Evolutionary conservation across 2,888 invertebrate species (phyloP).

Genomic region (Pyrgus malvae): DNA sequence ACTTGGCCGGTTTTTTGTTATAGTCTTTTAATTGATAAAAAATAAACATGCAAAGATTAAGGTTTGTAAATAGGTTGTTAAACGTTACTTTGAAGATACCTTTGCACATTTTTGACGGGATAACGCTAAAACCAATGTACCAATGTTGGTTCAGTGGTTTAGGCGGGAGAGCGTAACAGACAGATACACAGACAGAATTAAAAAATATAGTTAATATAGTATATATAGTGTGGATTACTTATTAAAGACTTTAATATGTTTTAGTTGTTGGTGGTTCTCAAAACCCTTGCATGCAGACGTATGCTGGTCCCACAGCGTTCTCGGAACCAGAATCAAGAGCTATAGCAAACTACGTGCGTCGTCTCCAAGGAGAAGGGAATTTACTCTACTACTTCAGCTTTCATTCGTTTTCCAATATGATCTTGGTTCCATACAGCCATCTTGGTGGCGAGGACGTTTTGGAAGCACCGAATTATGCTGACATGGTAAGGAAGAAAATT

Average conservation of each 20-base stretch:
- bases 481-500: slow-evolving; percentile 36
- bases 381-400: slow-evolving; percentile 76
- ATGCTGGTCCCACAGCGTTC: slow-evolving; percentile 76
- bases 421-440: slow-evolving; percentile 84
- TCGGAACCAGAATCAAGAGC: slow-evolving; percentile 79
- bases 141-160: too few relatives aligned
- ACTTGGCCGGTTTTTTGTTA: too few relatives aligned
- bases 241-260: slow-evolving; percentile 22
- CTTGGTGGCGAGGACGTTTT: slow-evolving; percentile 51
- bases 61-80: too few relatives aligned
- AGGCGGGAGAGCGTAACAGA: too few relatives aligned
- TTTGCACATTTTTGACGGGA: too few relatives aligned
- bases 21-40: too few relatives aligned
- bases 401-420: slow-evolving; percentile 87
- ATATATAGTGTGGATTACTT: background rate
- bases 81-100: too few relatives aligned
- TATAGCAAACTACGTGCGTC: slow-evolving; percentile 47
- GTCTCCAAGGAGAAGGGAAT: slow-evolving; percentile 44
- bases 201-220: too few relatives aligned
- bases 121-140: too few relatives aligned
- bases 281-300: slow-evolving; percentile 67
- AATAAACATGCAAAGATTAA: too few relatives aligned
- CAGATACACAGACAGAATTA: too few relatives aligned
- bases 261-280: slow-evolving; percentile 60
- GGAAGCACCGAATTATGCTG: slow-evolving; percentile 54